Percentiles rank a stretch among this genome's conserved stretches.
Conservation (phyloP, 2,113 vertebrate species). For the Crotophaga sulcirostris region DNA sequence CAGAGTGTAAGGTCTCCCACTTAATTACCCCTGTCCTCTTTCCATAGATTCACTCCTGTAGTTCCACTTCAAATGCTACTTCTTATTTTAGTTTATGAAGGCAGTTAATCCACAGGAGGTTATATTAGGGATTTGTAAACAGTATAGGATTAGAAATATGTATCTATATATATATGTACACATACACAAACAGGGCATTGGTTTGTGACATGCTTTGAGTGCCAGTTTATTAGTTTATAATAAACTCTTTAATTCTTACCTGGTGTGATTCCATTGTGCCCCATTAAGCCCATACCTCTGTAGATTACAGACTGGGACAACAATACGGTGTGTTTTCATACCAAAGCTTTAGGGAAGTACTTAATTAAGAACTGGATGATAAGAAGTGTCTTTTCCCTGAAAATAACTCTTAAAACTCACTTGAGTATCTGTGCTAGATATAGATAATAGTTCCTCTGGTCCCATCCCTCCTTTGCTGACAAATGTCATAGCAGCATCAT, state of each 20-base stretch:
- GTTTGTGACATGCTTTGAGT: not conserved
- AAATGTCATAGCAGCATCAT: fast-evolving
- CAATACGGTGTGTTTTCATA: fast-evolving
- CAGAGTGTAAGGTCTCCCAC: not conserved
- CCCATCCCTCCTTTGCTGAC: not conserved
- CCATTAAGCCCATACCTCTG: not conserved
- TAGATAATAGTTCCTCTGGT: not conserved
- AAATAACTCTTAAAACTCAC: not conserved
- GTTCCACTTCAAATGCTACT: not conserved
- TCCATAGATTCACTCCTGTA: not conserved
- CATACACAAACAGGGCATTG: not conserved
- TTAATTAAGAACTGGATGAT: not conserved
- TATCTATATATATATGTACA: not conserved
- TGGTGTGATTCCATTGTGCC: not conserved
- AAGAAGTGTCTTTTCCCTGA: not conserved
- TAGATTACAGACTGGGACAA: not conserved
- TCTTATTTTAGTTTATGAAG: not conserved
- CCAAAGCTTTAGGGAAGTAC: not conserved
- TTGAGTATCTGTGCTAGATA: not conserved
- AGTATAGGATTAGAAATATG: not conserved
- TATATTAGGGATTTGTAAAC: not conserved
- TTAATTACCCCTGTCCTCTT: not conserved
- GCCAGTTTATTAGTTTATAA: not conserved
- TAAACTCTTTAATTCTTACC: not conserved
- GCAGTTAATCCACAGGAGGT: not conserved